Evolutionary conservation across 2,797 vertebrate species (phyloP), one percentile per base, ranked within the genome.

Genomic region (Coilia nasus): DNA sequence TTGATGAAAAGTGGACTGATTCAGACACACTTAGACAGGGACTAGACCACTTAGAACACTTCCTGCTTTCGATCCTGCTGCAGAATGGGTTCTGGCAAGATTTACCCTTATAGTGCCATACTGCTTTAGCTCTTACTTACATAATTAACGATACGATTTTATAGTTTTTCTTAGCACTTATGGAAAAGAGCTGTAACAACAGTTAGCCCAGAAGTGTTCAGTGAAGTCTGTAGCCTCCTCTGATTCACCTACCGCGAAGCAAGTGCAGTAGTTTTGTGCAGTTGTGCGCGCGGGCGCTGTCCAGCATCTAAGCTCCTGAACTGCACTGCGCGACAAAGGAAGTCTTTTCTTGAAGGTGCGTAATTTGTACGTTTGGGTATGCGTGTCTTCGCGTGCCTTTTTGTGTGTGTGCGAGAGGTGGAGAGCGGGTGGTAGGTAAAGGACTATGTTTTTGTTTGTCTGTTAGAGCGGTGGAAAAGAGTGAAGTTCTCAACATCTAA

Each of bases 401-500:
- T 7, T 31, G 28, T 71, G 64, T 67, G 25, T 35, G 67, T 31
- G 67, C 2, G 67, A 7, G 23, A 1, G 62, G 2, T n/a, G 2
- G 62, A 12, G 12, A 35, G 12, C 19, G 57, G 19, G 57, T 21
- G 57, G 57, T 21, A 60, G 57, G 57, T 60, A 60, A n/a, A 60
- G 57, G 3, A 60, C 19, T 60, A n/a, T 60, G 57, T n/a, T 60
- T 21, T n/a, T 35, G 28, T 14, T 25, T 67, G 28, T 35, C 12
- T 75, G 67, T 75, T 35, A 35, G 17, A 19, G 71, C 17, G 35
- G 71, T 15, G 71, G 15, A n/a, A 15, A 31, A 9, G 14, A 75
- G 71, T 78, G 71, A 78, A 78, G 71, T 78, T 78, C 71, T 78
- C 71, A 41, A 78, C 71, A 78, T 78, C 31, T 78, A 25, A 78